Conservation (phyloP, 2,113 vertebrate genomes). For the Eurystomus gularis region DNA sequence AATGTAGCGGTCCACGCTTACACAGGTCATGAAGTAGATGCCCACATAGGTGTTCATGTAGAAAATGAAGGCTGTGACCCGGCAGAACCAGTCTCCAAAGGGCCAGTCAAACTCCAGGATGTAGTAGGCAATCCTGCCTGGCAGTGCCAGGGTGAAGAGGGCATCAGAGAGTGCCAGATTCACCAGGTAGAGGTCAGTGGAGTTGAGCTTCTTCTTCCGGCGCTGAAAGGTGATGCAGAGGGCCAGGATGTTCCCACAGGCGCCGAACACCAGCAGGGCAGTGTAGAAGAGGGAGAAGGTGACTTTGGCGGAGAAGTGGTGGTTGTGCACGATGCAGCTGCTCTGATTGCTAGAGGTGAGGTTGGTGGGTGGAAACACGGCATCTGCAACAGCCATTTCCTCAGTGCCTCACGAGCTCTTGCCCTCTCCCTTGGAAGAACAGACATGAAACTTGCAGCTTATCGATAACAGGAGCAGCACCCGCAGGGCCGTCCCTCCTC, state of each 20-base stretch:
- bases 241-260: constrained; percentile 80
- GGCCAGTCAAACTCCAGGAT: constrained; percentile 82
- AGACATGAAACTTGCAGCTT: neutral
- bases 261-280: constrained; percentile 73
- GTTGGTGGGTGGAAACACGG: neutral
- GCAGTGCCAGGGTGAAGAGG: constrained; percentile 82
- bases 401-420: neutral
- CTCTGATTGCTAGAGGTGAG: constrained; percentile 61
- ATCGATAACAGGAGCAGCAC: neutral
- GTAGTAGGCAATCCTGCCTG: constrained; percentile 81
- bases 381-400: neutral
- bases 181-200: constrained; percentile 79
- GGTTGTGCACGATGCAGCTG: constrained; percentile 76
- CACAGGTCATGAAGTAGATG: constrained; percentile 85
- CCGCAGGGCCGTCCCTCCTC: neutral
- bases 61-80: constrained; percentile 77
- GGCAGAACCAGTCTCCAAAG: constrained; percentile 80
- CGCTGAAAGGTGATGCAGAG: constrained; percentile 79
- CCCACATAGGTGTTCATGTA: constrained; percentile 84
- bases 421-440: neutral
- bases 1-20: constrained; percentile 83
- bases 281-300: constrained; percentile 80
- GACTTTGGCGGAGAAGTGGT: constrained; percentile 65
- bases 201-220: constrained; percentile 83
- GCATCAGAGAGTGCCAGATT: constrained; percentile 83